Evolutionary conservation across 2,888 invertebrate genomes (phyloP), one percentile per base, ranked within the genome.

Genomic region (Lycocerus yunnanus): DNA sequence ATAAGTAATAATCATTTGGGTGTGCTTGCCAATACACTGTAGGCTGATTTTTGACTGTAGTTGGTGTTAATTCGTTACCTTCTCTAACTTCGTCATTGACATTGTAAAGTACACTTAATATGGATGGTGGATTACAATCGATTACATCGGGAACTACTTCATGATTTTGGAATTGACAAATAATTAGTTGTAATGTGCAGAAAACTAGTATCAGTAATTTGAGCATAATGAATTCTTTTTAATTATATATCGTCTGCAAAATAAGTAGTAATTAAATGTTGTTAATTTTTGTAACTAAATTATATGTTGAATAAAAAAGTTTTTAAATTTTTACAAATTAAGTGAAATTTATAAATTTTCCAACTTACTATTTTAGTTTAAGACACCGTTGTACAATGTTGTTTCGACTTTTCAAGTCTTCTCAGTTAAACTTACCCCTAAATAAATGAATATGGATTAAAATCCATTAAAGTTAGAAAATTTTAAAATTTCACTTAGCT

Each of bases 31-130:
- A 86, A 65, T 81, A 83, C 8, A 86, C 81, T 21, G 75, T 79
- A 0, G 86, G 86, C 6, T 78, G 67, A 67, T 83, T 78, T 79
- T 84, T 83, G 0, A 84, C 84, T 74, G 82, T 79, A 6, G 81
- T 80, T 9, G 84, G 84, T 2, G 83, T 83, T 58, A 84, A 69
- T 69, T 80, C 81, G 21, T 83, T 83, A 6, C 84, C 84, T 18
- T 15, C 61, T 8, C 8, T 0, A 1, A 63, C 61, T 63, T n/a
- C 13, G 18, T 18, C 61, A 18, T 63, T 63, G 61, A 1, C 20
- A n/a, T 16, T n/a, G 20, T 63, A 63, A 16, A 63, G 13, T 20
- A 63, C 61, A n/a, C 6, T 20, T 15, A 63, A 63, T 15, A 63
- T n/a, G 8, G 61, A 16, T 18, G 13, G n/a, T n/a, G 61, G 61